Percentiles rank a stretch among this genome's conserved stretches.
Conservation (phyloP, 2,113 vertebrate species). For the Erythrocercus mccallii region DNA sequence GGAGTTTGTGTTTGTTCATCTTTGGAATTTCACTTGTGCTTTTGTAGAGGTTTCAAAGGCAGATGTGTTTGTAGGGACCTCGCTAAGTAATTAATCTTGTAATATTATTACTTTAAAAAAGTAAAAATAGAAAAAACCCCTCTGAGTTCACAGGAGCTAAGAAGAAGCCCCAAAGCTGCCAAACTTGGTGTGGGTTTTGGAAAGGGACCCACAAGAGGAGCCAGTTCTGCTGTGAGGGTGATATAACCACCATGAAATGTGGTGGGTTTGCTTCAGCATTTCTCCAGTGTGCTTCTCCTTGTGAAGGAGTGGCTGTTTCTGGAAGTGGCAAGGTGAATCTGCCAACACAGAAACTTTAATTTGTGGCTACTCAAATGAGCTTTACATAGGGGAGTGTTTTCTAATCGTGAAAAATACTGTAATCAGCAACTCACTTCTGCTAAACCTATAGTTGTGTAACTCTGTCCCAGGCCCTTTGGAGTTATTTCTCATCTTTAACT, state of each 20-base stretch:
- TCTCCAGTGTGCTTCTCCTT: neutral
- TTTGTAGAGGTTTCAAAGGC: constrained; percentile 49
- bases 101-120: neutral
- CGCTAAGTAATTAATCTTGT: constrained; percentile 27
- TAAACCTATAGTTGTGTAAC: neutral
- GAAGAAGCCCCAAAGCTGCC: neutral
- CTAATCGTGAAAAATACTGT: neutral
- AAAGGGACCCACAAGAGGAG: neutral
- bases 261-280: neutral
- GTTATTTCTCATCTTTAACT: neutral
- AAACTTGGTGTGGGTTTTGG: neutral
- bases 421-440: neutral
- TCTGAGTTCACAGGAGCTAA: neutral
- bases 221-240: neutral
- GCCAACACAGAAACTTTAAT: neutral
- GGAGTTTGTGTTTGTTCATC: constrained; percentile 62
- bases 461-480: neutral
- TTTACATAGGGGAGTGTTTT: neutral
- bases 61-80: neutral
- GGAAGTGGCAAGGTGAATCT: neutral
- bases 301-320: neutral
- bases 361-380: neutral
- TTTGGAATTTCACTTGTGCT: constrained; percentile 55
- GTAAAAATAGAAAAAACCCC: neutral
- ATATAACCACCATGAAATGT: rapidly evolving